These are phyloP conservation scores for Rhagonycha fulva DNA, from an alignment of 2,888 invertebrate species.

Conservation along the genomic window DNA sequence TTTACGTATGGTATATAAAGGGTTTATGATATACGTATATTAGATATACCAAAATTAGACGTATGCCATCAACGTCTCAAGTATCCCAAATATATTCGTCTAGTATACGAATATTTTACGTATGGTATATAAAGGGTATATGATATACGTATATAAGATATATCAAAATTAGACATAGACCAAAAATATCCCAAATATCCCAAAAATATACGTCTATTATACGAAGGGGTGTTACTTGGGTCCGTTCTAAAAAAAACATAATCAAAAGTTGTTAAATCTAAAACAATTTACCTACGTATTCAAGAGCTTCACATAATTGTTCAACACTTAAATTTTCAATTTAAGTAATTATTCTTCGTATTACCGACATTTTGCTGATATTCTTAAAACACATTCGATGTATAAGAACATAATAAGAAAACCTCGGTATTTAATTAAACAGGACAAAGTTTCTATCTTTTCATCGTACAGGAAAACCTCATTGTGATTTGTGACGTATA, in stretches of 20 bases:
- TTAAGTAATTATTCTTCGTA: conserved; percentile 1
- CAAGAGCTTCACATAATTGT: conserved; percentile 27
- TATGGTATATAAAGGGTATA: too few species aligned
- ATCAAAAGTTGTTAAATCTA: background rate
- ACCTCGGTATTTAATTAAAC: background rate
- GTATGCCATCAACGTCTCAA: too few species aligned
- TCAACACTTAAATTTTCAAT: conserved; percentile 23
- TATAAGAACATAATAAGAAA: background rate
- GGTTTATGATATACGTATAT: too few species aligned
- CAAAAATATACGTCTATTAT: too few species aligned
- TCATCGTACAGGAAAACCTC: background rate
- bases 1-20: too few species aligned
- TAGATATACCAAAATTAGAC: too few species aligned
- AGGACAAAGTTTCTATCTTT: background rate
- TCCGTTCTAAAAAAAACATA: conserved; percentile 28
- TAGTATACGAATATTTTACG: too few species aligned
- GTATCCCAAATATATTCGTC: too few species aligned
- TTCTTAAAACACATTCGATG: background rate
- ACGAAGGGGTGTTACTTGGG: too few species aligned
- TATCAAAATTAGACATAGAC: background rate
- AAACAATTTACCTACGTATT: conserved; percentile 19
- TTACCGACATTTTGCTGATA: conserved; percentile 2
- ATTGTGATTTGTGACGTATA: background rate
- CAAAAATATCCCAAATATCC: too few species aligned
- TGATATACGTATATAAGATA: too few species aligned